Evolutionary conservation across 2,888 invertebrate species (phyloP), one percentile per base, ranked within the genome.

Genomic region (Ennomos quercinarius): DNA sequence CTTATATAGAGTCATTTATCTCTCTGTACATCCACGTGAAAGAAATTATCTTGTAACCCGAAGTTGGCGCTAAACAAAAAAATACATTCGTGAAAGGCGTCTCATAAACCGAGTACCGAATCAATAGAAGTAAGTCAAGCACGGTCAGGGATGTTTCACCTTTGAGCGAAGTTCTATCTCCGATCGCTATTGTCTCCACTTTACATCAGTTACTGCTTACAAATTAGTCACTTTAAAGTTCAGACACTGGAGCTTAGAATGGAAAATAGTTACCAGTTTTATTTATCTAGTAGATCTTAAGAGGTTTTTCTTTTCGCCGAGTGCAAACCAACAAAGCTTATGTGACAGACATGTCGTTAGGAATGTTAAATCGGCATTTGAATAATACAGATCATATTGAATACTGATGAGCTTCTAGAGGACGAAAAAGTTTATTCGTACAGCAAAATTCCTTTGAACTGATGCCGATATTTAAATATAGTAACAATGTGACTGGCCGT

Each of bases 81-180:
- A 4, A 27, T 27, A 27, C 6, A 6, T 27, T 27, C 27, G 27
- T 11, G 36, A 38, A 36, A 41, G 11, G 35, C 34, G 49, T 42
- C 35, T 41, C 44, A 37, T 49, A 36, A 49, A 36, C 42, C 43
- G 42, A 50, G 11, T 38, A 59, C 55, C 49, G 13, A 60, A 60
- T 56, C 48, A 49, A 58, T 58, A 58, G 11, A 46, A 50, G 41
- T 40, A 46, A 48, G 40, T 40, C 12, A 34, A 42, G 11, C 3
- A 53, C 54, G 62, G 51, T 48, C 57, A 65, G 52, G 50, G 65
- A 60, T 53, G 61, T 43, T 49, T 37, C 59, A 61, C 53, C 64
- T 57, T 66, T 60, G 47, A 57, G 39, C 59, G 36, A 59, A 59
- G 54, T 55, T 61, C 55, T 45, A 48, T 52, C 39, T 13, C n/a